Base-by-base conservation (phyloP, 2,888 invertebrate species). In the Nomada flava region DNA sequence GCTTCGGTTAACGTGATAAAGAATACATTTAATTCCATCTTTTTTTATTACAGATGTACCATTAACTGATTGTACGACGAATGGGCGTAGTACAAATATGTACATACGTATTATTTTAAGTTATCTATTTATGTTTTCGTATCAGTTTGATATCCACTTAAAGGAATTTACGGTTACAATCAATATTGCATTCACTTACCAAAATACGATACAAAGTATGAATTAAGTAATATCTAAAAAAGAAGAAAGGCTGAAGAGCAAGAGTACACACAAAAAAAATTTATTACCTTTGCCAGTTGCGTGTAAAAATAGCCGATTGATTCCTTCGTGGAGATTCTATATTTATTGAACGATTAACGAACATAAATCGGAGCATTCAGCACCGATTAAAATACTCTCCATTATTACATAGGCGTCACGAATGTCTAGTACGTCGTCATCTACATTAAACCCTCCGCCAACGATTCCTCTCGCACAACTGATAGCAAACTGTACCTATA, bases 381-480 rank as follows among this genome's bases (percentile, higher is more conserved):
- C 47, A 74, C 70, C 11, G 53, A 68, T 82, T 71, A 71, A 70
- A 68, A 60, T 63, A 63, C 53, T 69, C 81, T n/a, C 71, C 29
- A 77, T 70, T 63, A 74, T 71, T 68, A 74, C 44, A 57, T 70
- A 70, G 15, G 23, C 53, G 13, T 13, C 50, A 52, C 15, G 15
- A 3, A 59, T 42, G 36, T 57, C 20, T 15, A 62, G 60, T 53
- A 47, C 36, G 44, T 50, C 20, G 26, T 4, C 36, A 36, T 36
- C 50, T 44, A 70, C 65, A 63, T 10, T 11, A 13, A 11, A 36
- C 15, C n/a, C 18, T n/a, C 44, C 44, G 20, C 18, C 65, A 7
- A 74, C 26, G 72, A 36, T 55, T 64, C 20, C 26, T 67, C 29
- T 53, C n/a, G 36, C 55, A 26, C 53, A 67, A 82, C 74, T 74